Evolutionary conservation across 2,888 invertebrate species (phyloP).

Genomic region (Syritta pipiens): DNA sequence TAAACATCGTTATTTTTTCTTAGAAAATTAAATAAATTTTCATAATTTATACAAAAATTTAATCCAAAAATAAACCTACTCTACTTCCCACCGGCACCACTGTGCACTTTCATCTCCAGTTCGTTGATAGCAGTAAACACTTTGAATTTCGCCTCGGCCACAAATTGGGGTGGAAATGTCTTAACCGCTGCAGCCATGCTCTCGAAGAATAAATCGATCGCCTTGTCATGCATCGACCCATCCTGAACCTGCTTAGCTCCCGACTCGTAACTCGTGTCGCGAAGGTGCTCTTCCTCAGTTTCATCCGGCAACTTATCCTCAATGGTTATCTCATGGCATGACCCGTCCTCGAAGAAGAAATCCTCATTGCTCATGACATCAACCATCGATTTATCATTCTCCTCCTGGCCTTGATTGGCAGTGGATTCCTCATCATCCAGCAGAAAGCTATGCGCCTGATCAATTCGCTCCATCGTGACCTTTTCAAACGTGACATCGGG

Average conservation of each 20-base stretch:
- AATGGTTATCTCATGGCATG: neutral
- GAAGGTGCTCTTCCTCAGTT: slow-evolving; percentile 24
- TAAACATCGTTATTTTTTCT: too few relatives aligned
- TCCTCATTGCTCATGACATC: slow-evolving; percentile 17
- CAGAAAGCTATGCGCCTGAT: slow-evolving; percentile 2
- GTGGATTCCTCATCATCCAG: slow-evolving; percentile 16
- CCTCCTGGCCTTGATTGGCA: slow-evolving; percentile 4
- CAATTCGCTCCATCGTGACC: slow-evolving; percentile 45
- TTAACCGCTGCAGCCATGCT: slow-evolving; percentile 69
- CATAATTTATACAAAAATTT: too few relatives aligned
- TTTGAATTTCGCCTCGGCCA: slow-evolving; percentile 58
- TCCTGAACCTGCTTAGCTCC: neutral
- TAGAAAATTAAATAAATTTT: too few relatives aligned
- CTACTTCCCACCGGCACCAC: slow-evolving; percentile 18
- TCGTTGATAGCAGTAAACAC: slow-evolving; percentile 63
- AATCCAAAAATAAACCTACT: neutral
- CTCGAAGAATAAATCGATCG: slow-evolving; percentile 67
- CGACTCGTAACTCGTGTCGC: slow-evolving; percentile 1
- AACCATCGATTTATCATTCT: neutral
- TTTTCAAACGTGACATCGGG: slow-evolving; percentile 46
- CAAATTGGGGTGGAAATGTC: slow-evolving; percentile 59
- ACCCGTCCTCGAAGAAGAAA: slow-evolving; percentile 22
- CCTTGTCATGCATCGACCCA: slow-evolving; percentile 36
- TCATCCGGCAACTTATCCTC: slow-evolving; percentile 33
- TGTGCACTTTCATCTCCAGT: slow-evolving; percentile 49